phyloP scores from a whole-genome alignment of 2,888 invertebrate genomes.

The Eupithecia subumbrata region DNA sequence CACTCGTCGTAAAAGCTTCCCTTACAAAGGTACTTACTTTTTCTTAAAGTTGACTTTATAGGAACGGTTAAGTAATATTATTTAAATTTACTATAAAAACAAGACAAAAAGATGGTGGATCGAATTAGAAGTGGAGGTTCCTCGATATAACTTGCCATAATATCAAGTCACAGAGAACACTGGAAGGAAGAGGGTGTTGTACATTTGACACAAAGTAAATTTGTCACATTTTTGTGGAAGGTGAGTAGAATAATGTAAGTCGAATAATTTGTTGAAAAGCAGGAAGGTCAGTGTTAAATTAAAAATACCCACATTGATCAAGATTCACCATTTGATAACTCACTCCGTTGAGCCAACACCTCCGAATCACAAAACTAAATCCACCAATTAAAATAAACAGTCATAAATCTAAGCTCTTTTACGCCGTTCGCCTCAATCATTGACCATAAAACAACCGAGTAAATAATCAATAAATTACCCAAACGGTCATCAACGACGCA shows the following conservation, averaged over 20 bases:
- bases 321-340: neutral
- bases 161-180: neutral
- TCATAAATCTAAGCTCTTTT: conserved; percentile 31
- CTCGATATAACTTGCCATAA: neutral
- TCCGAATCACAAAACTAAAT: conserved; percentile 15
- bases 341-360: conserved; percentile 10
- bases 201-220: no score
- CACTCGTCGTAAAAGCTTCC: neutral
- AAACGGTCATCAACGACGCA: conserved; percentile 37
- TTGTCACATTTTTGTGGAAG: no score
- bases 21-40: neutral
- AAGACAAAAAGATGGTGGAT: neutral
- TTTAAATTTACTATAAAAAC: neutral
- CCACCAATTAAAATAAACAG: conserved; percentile 17
- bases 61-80: neutral
- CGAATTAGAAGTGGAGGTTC: neutral
- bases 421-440: conserved; percentile 36
- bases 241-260: neutral
- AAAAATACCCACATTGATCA: neutral
- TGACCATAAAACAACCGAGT: conserved; percentile 37
- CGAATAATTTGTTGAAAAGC: neutral
- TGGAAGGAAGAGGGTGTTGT: neutral
- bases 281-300: neutral
- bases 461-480: conserved; percentile 44
- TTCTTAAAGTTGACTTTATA: neutral